A percentile compares a stretch with the other conserved stretches of the same genome.
These are phyloP conservation scores for Alosa sapidissima DNA, from an alignment of 2,797 vertebrate genomes.

Conservation along the genomic window DNA sequence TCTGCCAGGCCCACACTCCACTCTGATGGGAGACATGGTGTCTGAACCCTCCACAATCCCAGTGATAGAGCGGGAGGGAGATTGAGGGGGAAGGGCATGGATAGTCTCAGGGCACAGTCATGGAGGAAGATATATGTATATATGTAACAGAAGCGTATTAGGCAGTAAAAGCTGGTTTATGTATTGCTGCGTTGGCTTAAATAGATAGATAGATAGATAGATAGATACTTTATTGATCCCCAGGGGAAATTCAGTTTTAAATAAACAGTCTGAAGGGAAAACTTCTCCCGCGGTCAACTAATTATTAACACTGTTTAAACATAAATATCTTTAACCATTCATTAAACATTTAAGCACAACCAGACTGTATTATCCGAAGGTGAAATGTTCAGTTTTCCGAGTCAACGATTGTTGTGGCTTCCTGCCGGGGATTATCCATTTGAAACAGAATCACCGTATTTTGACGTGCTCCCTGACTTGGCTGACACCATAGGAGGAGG, in stretches of 20 bases:
- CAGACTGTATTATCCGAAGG: background rate
- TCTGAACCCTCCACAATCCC: conserved; percentile 8
- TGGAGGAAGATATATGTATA: background rate
- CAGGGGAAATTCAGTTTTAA: too few relatives aligned
- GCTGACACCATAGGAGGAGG: conserved; percentile 40
- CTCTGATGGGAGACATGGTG: conserved; percentile 5
- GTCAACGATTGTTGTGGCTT: background rate
- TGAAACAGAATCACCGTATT: conserved; percentile 52
- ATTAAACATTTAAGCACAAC: background rate
- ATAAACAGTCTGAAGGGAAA: too few relatives aligned
- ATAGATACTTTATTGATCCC: too few relatives aligned
- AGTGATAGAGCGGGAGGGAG: conserved; percentile 6
- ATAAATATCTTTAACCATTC: background rate
- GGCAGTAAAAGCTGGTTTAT: background rate
- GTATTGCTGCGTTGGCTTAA: too few relatives aligned
- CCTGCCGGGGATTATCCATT: conserved; percentile 29
- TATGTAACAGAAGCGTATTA: background rate
- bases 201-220: too few relatives aligned
- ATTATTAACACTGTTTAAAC: background rate
- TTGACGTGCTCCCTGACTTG: conserved; percentile 34
- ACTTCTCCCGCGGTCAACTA: too few relatives aligned
- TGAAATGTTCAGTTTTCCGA: background rate
- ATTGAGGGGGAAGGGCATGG: background rate
- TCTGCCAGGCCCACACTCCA: background rate
- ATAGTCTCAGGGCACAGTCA: background rate